phyloP scores from a whole-genome alignment of 2,888 invertebrate genomes.

The Macrosiphum euphorbiae region DNA sequence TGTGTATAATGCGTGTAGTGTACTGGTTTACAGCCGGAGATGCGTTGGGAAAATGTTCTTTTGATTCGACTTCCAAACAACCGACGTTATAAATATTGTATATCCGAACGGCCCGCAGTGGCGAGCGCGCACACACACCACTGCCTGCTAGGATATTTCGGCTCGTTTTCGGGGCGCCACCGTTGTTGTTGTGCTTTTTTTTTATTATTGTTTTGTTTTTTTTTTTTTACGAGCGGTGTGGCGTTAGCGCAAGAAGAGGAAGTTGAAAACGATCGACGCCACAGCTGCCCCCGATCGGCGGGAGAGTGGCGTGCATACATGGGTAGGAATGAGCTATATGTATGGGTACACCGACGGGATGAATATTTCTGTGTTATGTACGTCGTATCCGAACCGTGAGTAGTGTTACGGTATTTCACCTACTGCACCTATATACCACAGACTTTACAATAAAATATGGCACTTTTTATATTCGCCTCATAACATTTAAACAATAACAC shows the following conservation, averaged over 20 bases:
- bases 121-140: not conserved
- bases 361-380: not conserved
- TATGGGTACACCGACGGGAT: not conserved
- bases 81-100: slow-evolving; percentile 60
- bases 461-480: not conserved
- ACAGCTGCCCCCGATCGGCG: not conserved
- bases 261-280: not conserved
- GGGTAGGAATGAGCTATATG: not conserved
- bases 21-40: slow-evolving; percentile 35
- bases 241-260: not conserved
- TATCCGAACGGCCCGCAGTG: not conserved
- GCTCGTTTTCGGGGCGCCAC: slow-evolving; percentile 19
- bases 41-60: slow-evolving; percentile 48
- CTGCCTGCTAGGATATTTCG: not conserved
- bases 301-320: not conserved
- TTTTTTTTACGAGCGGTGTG: not conserved
- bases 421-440: not conserved
- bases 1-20: not conserved
- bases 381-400: not conserved
- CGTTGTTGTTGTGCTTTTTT: not conserved
- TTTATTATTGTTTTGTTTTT: not conserved
- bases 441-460: not conserved
- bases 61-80: slow-evolving; percentile 51
- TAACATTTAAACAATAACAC: not conserved
- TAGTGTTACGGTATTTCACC: not conserved